Base-by-base conservation (phyloP, 2,797 vertebrate species). In the Staurois parvus region DNA sequence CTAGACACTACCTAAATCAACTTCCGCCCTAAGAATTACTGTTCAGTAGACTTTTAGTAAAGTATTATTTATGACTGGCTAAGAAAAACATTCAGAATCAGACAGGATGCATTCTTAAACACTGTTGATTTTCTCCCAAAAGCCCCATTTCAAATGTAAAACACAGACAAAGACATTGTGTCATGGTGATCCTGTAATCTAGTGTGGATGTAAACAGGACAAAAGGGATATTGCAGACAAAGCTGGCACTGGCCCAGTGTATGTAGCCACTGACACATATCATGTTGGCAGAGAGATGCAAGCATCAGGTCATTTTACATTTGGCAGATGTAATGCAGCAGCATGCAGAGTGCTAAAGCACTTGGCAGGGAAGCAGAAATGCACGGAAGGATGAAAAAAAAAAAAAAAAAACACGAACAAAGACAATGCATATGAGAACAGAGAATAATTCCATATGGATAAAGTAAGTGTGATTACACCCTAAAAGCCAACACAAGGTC, bases 191-290 rank as follows among this genome's bases (percentile, higher is more conserved):
- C 73, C 66, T 69, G 84, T 85, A 81, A 85, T 81, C 64, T 62
- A 74, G 52, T 70, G 28, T 72, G 42, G 78, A 75, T 76, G 78
- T 76, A 79, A 85, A 76, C 72, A 76, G 72, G 72, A 74, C 84
- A 85, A 81, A 73, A 72, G 67, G 84, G 72, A 85, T 81, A 85
- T 32, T 81, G 45, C 72, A 85, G 78, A 81, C 78, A 81, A 85
- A 85, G 78, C 72, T 81, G 84, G 84, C 64, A 42, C n/a, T 8
- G 4, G 26, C 52, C 84, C 84, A 81, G 56, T 9, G 30, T 26
- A 80, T 75, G 69, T 37, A 68, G 78, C 52, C 78, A 85, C 28
- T 56, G 30, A 64, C 45, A 64, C 42, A 62, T 30, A 81, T 73
- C 48, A 66, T 73, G 76, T 79, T 79, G 83, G 70, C 76, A 72